phyloP scores from a whole-genome alignment of 2,113 vertebrate genomes.

The Bufo bufo region DNA sequence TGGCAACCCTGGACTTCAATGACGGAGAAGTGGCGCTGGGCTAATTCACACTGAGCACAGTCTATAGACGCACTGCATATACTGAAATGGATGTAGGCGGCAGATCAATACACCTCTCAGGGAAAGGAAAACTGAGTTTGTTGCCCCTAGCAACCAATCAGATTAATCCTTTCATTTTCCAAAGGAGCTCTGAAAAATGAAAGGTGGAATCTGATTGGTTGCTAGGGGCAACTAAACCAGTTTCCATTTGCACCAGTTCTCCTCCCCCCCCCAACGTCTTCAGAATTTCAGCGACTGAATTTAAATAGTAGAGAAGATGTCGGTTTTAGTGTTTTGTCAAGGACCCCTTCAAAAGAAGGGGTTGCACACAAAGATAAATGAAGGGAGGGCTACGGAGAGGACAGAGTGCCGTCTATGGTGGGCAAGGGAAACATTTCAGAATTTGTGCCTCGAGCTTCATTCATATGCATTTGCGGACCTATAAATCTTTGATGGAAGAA shows the following conservation, averaged over 20 bases:
- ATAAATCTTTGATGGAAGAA: constrained; percentile 84
- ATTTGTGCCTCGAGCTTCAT: constrained; percentile 19
- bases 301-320: not conserved
- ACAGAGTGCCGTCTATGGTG: constrained; percentile 10
- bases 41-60: not conserved
- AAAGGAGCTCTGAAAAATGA: too few species aligned
- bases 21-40: not conserved
- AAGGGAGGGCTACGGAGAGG: constrained; percentile 1
- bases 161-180: too few species aligned
- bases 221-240: too few species aligned
- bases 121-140: too few species aligned
- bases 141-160: too few species aligned
- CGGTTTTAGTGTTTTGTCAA: not conserved
- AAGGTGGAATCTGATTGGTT: too few species aligned
- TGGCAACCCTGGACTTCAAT: not conserved
- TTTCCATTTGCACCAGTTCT: too few species aligned
- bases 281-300: not conserved
- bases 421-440: not conserved
- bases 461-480: constrained; percentile 72
- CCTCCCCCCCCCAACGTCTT: not conserved
- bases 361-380: not conserved
- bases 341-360: not conserved
- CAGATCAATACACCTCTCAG: not conserved
- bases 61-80: not conserved
- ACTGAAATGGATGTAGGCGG: not conserved